Percentiles rank a stretch among this genome's conserved stretches.
phyloP scores from a whole-genome alignment of 2,888 invertebrate genomes.

The Agonopterix subpropinquella region DNA sequence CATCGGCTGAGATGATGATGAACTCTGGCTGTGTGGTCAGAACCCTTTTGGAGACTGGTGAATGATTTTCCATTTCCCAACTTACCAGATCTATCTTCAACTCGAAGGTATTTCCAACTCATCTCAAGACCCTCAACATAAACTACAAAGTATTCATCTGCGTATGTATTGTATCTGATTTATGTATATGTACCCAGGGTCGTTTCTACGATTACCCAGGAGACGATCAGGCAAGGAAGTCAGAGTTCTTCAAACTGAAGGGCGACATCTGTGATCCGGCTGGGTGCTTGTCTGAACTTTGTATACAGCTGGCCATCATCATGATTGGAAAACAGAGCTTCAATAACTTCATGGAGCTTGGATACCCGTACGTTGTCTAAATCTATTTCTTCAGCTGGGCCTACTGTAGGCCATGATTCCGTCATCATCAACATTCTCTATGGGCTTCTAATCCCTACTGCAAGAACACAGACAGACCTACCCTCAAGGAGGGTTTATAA shows the following conservation, averaged over 20 bases:
- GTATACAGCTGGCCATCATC: conserved; percentile 93
- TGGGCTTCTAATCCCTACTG: too few species aligned
- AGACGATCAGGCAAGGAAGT: conserved; percentile 82
- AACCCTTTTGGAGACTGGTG: too few species aligned
- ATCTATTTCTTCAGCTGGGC: too few species aligned
- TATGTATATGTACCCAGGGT: conserved; percentile 68
- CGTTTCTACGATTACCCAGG: conserved; percentile 93
- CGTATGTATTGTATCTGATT: background rate
- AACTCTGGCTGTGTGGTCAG: too few species aligned
- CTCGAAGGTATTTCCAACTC: too few species aligned
- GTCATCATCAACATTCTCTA: background rate
- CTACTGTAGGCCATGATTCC: background rate
- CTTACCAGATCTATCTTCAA: too few species aligned
- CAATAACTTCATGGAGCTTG: conserved; percentile 93
- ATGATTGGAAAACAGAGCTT: conserved; percentile 97
- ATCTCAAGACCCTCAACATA: too few species aligned
- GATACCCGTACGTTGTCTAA: conserved; percentile 83
- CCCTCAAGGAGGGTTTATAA: too few species aligned
- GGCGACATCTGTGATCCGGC: conserved; percentile 94
- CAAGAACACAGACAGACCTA: too few species aligned
- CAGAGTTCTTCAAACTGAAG: conserved; percentile 86
- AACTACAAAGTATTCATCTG: too few species aligned
- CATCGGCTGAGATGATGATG: too few species aligned
- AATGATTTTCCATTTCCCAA: too few species aligned
- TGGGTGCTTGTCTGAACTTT: conserved; percentile 93